These are phyloP conservation scores for Papilio dardanus DNA, from an alignment of 1,140 invertebrate species.

Conservation along the genomic window DNA sequence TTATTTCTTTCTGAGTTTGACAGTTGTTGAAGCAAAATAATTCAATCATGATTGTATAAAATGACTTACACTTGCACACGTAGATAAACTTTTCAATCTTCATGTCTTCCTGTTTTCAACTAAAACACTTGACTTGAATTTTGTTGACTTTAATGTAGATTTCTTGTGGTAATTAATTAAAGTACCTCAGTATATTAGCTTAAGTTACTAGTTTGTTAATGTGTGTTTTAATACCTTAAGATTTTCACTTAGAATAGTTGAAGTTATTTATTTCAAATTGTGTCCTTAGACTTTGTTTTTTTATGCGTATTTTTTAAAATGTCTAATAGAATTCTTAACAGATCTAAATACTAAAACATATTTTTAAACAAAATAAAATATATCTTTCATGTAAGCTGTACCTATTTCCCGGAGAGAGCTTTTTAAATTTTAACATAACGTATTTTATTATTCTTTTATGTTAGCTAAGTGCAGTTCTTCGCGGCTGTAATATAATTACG, in stretches of 20 bases:
- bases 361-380: background rate
- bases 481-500: slow-evolving; percentile 1
- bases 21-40: slow-evolving; percentile 1
- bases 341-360: background rate
- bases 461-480: background rate
- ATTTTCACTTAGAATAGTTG: background rate
- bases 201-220: background rate
- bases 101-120: background rate
- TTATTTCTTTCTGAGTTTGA: slow-evolving; percentile 25
- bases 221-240: background rate
- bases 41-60: background rate
- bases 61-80: background rate
- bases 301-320: no score
- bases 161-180: background rate
- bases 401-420: background rate
- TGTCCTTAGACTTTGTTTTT: no score
- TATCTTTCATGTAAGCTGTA: background rate
- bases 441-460: background rate
- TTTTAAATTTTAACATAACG: background rate
- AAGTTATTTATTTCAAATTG: background rate
- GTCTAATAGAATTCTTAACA: no score
- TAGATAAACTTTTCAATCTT: background rate
- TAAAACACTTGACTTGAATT: background rate
- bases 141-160: background rate
- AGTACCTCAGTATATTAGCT: background rate